Evolutionary conservation across 1,140 invertebrate species (phyloP).

Genomic region (Cydia pomonella): DNA sequence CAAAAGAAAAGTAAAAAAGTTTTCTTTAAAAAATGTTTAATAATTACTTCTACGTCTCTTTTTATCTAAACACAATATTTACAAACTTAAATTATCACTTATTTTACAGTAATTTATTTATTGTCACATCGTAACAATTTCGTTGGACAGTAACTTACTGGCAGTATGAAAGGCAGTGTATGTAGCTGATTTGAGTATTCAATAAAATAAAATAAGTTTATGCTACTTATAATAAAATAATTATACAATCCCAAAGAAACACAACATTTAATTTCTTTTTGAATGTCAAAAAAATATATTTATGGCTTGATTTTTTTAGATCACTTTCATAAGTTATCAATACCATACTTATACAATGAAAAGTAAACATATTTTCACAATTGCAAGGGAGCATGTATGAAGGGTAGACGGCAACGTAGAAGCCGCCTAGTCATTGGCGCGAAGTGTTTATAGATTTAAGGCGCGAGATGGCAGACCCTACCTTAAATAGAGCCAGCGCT

Average conservation of each 20-base stretch:
- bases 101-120: constrained; percentile 49
- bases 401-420: no score
- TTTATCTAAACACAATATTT: constrained; percentile 79
- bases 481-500: no score
- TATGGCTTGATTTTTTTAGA: background rate
- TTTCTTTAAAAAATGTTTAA: constrained; percentile 67
- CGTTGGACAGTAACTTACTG: constrained; percentile 36
- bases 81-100: constrained; percentile 66
- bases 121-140: constrained; percentile 49
- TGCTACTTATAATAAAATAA: constrained; percentile 53
- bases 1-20: background rate
- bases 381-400: no score
- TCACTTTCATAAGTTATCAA: no score
- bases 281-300: background rate
- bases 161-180: constrained; percentile 67
- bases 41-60: constrained; percentile 73
- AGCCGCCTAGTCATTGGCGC: no score
- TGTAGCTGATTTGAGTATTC: constrained; percentile 71
- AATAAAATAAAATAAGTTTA: constrained; percentile 47
- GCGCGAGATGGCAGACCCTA: no score
- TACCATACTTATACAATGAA: no score
- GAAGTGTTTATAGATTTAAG: no score
- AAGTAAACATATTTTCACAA: no score
- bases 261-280: constrained; percentile 44
- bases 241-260: constrained; percentile 62